A percentile compares a stretch with the other conserved stretches of the same genome.
phyloP scores from a whole-genome alignment of 2,113 vertebrate species.

The Sardina pilchardus region DNA sequence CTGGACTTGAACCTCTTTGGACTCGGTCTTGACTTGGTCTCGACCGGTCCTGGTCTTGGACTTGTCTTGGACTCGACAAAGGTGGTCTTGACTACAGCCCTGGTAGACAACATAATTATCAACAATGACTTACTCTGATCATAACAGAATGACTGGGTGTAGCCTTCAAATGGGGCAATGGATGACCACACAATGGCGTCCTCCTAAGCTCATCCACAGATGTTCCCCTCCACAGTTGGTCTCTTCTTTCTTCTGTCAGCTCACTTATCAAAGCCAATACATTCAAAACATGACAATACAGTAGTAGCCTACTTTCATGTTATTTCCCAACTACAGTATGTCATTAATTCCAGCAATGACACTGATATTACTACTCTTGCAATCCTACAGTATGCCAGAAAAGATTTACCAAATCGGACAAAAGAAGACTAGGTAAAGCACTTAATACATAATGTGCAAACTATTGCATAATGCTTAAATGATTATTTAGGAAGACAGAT shows the following conservation, averaged over 20 bases:
- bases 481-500: neutral
- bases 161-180: conserved; percentile 77
- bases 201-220: conserved; percentile 86
- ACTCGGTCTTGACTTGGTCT: no score
- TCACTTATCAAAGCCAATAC: conserved; percentile 39
- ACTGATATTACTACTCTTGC: no score
- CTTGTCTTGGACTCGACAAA: no score
- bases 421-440: neutral
- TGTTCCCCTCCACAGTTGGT: conserved; percentile 81
- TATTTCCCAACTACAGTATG: neutral
- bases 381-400: neutral
- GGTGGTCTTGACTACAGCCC: no score
- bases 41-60: no score
- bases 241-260: conserved; percentile 54
- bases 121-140: conserved; percentile 75
- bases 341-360: no score
- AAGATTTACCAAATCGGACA: neutral
- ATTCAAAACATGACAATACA: neutral
- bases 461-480: neutral
- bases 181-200: conserved; percentile 80
- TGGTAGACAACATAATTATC: neutral
- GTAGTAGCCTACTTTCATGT: neutral
- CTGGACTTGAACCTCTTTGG: no score
- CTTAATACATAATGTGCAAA: neutral
- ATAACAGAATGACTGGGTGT: conserved; percentile 81